Evolutionary conservation across 2,888 invertebrate genomes (phyloP).

Genomic region (Drosophila testacea): DNA sequence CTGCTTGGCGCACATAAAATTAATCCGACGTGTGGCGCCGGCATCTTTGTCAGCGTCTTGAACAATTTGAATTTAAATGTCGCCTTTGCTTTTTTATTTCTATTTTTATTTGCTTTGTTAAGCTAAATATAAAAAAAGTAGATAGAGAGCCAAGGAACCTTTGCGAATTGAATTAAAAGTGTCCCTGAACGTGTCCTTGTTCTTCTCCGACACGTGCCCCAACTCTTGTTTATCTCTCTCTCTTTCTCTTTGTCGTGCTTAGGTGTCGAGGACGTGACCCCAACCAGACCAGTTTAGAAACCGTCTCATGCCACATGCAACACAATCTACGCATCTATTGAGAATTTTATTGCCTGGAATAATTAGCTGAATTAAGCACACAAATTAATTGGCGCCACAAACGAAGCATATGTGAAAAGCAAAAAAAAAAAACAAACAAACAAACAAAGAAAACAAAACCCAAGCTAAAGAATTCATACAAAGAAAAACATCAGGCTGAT

Average conservation of each 20-base stretch:
- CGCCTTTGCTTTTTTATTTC: constrained; percentile 57
- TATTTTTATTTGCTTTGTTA: constrained; percentile 64
- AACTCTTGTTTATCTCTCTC: neutral
- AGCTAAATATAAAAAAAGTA: constrained; percentile 49
- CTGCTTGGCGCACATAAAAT: constrained; percentile 76
- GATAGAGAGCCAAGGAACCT: constrained; percentile 67
- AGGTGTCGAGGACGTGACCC: constrained; percentile 43
- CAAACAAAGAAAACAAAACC: constrained; percentile 13
- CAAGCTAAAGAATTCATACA: constrained; percentile 29
- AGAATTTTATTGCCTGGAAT: constrained; percentile 78
- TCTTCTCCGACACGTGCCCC: constrained; percentile 49
- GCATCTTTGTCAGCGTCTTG: constrained; percentile 75
- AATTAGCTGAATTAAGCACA: constrained; percentile 79
- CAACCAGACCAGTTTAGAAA: constrained; percentile 6
- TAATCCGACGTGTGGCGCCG: constrained; percentile 84
- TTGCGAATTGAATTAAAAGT: constrained; percentile 80
- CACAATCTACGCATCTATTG: constrained; percentile 71
- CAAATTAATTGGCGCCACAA: constrained; percentile 74
- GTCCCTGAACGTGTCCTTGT: constrained; percentile 73
- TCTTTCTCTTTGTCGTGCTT: constrained; percentile 13
- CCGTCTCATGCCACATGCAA: constrained; percentile 17
- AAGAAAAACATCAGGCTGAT: constrained; percentile 57
- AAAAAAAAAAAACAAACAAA: constrained; percentile 9
- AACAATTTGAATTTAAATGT: constrained; percentile 81
- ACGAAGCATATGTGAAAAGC: constrained; percentile 65